Conservation (phyloP, 2,888 invertebrate species). For the Onthophagus sagittarius region DNA sequence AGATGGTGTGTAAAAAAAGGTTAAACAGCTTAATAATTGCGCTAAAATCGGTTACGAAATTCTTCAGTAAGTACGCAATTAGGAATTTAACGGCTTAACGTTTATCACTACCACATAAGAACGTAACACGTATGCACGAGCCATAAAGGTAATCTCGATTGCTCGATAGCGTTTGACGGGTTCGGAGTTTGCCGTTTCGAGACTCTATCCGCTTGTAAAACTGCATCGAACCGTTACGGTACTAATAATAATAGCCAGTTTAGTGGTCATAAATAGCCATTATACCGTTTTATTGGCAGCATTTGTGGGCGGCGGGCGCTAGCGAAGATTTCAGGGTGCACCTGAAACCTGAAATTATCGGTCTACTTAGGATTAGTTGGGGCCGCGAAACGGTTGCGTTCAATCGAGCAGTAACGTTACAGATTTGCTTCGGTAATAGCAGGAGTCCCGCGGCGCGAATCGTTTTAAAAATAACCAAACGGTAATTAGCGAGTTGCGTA, state of each 20-base stretch:
- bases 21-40: background rate
- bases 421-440: background rate
- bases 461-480: background rate
- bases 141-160: background rate
- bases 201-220: background rate
- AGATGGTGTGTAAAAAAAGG: background rate
- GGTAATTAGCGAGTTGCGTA: background rate
- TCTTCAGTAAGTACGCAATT: background rate
- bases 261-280: conserved; percentile 10
- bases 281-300: conserved; percentile 8
- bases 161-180: background rate
- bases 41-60: background rate
- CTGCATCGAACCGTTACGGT: background rate
- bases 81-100: background rate
- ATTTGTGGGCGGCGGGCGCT: conserved; percentile 3
- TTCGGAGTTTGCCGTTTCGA: background rate
- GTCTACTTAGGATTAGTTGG: conserved; percentile 6
- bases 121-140: background rate
- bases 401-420: background rate
- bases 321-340: conserved; percentile 2
- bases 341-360: conserved; percentile 13
- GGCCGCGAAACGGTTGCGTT: background rate
- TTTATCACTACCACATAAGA: background rate
- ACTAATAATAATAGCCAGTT: conserved; percentile 10
- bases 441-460: background rate